Evolutionary conservation across 2,888 invertebrate species (phyloP), one percentile per base, ranked within the genome.

Genomic region (Noctua pronuba): DNA sequence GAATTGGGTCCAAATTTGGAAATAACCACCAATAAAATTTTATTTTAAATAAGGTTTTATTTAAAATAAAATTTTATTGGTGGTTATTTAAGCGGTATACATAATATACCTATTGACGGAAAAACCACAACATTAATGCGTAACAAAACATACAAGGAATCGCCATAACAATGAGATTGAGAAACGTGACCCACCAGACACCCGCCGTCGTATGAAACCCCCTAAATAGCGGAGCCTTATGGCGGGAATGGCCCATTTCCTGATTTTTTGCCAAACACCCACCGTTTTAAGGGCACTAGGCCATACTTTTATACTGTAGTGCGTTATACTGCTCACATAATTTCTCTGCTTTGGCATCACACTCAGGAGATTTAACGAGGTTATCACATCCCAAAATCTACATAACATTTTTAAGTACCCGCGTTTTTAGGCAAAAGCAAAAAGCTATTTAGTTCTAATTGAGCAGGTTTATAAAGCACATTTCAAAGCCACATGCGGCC

Each of bases 231-330:
- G 55, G 28, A 28, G 55, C 72, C 70, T 49, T 41, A 66, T 72
- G 82, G 49, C 46, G 41, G 55, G 49, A 85, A 74, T 77, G 69
- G 65, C 69, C 58, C 24, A 69, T 67, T 82, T 79, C 73, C 85
- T 77, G 73, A 64, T 65, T 82, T 73, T 75, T 72, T 84, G 83
- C 85, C 84, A 83, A 80, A 73, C 60, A 41, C 55, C 11, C 44
- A 28, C 28, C 58, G 52, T 28, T 75, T 24, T 71, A 68, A 58
- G 73, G 62, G 11, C 58, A 72, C 60, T 68, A 28, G 62, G 58
- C 52, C 74, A 79, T 52, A 68, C 31, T 60, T 16, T 28, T 58
- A 31, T 62, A 62, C 62, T 62, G 11, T 62, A 35, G 21, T 38
- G n/a, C 46, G 55, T 60, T 60, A 70, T 65, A 35, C 21, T 35